These are phyloP conservation scores for Hippocampus abdominalis DNA, from an alignment of 2,113 vertebrate species.

Conservation along the genomic window DNA sequence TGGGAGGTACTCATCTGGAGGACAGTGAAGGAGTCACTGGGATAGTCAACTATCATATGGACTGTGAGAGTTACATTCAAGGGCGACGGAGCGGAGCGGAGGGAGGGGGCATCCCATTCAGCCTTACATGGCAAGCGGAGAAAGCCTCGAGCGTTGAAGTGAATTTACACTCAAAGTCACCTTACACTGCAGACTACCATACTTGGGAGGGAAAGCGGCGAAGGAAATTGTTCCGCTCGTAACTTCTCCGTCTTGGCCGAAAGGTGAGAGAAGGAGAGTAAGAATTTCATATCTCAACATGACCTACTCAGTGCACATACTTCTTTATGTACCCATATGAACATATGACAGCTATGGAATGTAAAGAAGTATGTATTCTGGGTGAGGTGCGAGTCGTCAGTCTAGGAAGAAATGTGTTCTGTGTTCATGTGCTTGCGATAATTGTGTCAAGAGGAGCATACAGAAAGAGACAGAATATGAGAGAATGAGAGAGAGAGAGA, in stretches of 20 bases:
- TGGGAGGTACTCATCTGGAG: slow-evolving; percentile 46
- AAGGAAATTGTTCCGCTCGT: slow-evolving; percentile 54
- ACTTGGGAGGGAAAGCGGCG: slow-evolving; percentile 61
- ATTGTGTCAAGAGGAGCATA: slow-evolving; percentile 19
- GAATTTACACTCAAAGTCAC: slow-evolving; percentile 75
- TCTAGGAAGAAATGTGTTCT: slow-evolving; percentile 35
- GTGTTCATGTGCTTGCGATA: slow-evolving; percentile 38
- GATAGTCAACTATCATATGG: slow-evolving; percentile 64
- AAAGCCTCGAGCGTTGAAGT: slow-evolving; percentile 67
- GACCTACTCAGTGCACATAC: slow-evolving; percentile 97
- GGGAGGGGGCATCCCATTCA: slow-evolving; percentile 48
- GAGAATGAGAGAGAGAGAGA: not conserved
- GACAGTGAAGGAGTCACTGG: slow-evolving; percentile 71
- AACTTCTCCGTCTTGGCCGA: slow-evolving; percentile 62
- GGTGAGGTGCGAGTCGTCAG: slow-evolving; percentile 80
- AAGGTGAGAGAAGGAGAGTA: slow-evolving; percentile 53
- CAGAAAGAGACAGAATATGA: slow-evolving; percentile 21
- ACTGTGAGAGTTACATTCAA: slow-evolving; percentile 63
- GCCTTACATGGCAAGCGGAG: slow-evolving; percentile 69
- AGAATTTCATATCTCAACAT: slow-evolving; percentile 53
- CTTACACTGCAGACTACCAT: slow-evolving; percentile 71
- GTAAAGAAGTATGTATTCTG: slow-evolving; percentile 99
- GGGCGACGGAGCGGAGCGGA: slow-evolving; percentile 28
- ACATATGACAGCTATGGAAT: slow-evolving; percentile 99
- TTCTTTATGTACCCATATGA: slow-evolving; percentile 99